These are phyloP conservation scores for Aspidoscelis tigris DNA, from an alignment of 2,113 vertebrate genomes.

Conservation along the genomic window DNA sequence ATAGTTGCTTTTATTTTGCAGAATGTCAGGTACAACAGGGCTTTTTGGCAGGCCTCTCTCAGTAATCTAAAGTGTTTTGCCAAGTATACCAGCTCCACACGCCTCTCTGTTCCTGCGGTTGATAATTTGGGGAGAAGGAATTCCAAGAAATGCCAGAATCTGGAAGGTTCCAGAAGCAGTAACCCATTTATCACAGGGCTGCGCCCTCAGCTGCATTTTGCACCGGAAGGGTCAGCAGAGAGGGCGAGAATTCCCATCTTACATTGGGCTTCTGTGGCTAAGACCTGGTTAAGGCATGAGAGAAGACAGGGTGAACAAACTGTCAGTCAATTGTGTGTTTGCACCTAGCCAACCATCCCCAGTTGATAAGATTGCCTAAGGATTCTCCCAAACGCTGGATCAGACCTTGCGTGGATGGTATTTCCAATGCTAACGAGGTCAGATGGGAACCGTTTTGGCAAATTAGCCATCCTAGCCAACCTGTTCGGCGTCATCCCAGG, in stretches of 20 bases:
- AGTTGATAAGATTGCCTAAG: not conserved
- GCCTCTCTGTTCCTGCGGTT: not conserved
- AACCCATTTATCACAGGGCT: not conserved
- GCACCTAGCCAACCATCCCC: not conserved
- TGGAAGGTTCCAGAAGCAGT: no score
- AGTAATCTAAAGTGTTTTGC: not conserved
- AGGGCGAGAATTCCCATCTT: not conserved
- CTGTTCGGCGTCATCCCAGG: no score
- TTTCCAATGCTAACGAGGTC: not conserved
- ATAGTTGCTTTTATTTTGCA: not conserved
- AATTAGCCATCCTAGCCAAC: no score
- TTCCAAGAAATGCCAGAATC: not conserved
- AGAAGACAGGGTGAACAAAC: no score
- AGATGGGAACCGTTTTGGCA: no score
- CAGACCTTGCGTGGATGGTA: not conserved
- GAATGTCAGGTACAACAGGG: no score
- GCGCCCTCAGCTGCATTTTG: not conserved
- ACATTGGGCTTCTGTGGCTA: not conserved
- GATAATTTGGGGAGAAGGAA: no score
- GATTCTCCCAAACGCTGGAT: not conserved
- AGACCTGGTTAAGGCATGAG: no score
- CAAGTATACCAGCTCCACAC: not conserved
- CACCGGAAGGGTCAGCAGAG: not conserved
- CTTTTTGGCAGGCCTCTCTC: not conserved
- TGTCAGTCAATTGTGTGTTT: no score